Evolutionary conservation across 2,797 vertebrate genomes (phyloP).

Genomic region (Myioborus melanocephalus): DNA sequence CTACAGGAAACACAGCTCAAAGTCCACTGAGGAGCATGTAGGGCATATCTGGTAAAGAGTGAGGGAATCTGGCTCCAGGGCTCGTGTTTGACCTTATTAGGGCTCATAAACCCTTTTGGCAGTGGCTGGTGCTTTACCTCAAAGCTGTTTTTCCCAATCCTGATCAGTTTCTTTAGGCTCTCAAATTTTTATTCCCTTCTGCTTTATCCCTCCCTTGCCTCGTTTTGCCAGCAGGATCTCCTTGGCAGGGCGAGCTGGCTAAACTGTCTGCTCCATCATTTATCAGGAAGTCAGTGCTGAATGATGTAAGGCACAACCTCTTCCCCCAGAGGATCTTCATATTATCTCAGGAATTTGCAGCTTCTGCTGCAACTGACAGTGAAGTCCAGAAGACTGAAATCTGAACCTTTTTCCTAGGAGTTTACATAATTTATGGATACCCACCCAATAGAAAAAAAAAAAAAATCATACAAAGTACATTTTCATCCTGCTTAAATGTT

Average conservation of each 20-base stretch:
- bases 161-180: neutral
- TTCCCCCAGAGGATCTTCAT: conserved; percentile 16
- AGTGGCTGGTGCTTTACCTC: neutral
- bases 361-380: conserved; percentile 30
- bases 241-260: neutral
- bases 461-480: neutral
- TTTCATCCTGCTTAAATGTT: conserved; percentile 17
- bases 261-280: conserved; percentile 23
- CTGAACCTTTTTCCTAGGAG: neutral
- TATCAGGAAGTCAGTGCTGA: conserved; percentile 19
- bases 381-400: conserved; percentile 19
- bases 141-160: neutral
- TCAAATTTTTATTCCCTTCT: neutral
- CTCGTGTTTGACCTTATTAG: neutral
- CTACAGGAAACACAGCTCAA: neutral
- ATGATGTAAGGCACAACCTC: conserved; percentile 42
- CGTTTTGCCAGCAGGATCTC: neutral
- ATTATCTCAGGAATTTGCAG: conserved; percentile 55
- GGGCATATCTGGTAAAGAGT: neutral
- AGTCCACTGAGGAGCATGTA: neutral
- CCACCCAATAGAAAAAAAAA: neutral
- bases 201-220: neutral
- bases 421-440: conserved; percentile 26
- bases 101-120: neutral
- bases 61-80: neutral